phyloP scores from a whole-genome alignment of 2,113 vertebrate genomes.

The Microtus ochrogaster region DNA sequence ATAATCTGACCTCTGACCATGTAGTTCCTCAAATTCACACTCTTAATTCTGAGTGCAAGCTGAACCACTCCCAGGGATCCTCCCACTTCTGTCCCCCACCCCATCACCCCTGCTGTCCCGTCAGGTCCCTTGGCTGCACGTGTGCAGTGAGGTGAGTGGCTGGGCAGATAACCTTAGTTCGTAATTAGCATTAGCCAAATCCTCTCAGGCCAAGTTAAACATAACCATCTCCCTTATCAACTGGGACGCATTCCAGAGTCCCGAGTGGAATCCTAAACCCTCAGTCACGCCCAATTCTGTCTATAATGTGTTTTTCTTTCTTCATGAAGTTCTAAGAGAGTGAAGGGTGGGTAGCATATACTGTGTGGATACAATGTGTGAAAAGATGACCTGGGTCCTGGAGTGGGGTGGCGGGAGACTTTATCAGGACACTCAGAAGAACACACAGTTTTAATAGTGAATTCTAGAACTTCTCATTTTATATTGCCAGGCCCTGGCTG shows the following conservation, averaged over 20 bases:
- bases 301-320: neutral
- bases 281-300: fast-evolving
- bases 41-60: fast-evolving
- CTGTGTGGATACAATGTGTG: neutral
- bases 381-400: neutral
- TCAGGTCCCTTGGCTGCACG: neutral
- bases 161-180: neutral
- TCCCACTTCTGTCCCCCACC: fast-evolving
- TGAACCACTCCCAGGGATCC: fast-evolving
- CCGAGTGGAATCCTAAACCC: neutral
- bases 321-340: too few relatives aligned
- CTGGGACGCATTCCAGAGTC: too few relatives aligned
- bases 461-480: neutral
- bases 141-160: neutral
- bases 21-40: fast-evolving
- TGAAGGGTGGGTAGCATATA: fast-evolving
- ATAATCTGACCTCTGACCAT: neutral
- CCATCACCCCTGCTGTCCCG: neutral
- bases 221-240: too few relatives aligned
- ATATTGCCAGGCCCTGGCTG: neutral
- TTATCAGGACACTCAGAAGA: too few relatives aligned
- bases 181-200: neutral
- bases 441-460: neutral
- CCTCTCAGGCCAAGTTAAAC: neutral
- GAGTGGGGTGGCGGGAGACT: too few relatives aligned